Base-by-base conservation (phyloP, 2,888 invertebrate genomes). In the Mythimna impura region DNA sequence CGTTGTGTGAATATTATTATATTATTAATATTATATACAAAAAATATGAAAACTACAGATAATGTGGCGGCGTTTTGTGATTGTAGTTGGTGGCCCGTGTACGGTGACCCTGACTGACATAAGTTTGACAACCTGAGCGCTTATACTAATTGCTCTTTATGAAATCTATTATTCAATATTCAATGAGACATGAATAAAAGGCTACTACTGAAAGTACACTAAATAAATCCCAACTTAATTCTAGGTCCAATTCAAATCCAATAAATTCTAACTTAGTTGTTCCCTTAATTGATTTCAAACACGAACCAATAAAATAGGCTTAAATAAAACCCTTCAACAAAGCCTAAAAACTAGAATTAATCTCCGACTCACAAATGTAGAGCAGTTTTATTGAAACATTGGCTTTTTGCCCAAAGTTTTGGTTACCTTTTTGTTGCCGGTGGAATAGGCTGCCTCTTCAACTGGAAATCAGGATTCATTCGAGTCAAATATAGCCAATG, bases 221-320 rank as follows among this genome's bases (percentile, higher is more conserved):
- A 50, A 68, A 20, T 60, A 22, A 43, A 71, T 17, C 17, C 20
- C 4, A 60, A 30, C n/a, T 50, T 2, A 61, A 36, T 7, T 9
- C 14, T 25, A n/a, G 12, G 12, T 22, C 8, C 7, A 14, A 22
- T 3, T 20, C 8, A 58, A 66, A 66, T 66, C 20, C 14, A 66
- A 60, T 74, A n/a, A 73, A 60, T 50, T 30, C 40, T 40, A 6
- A 20, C 22, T 34, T 4, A 52, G 14, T 0, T 4, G 1, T 72
- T 63, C 47, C 6, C 30, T 50, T 14, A 58, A 22, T 57, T 73
- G 50, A 40, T 74, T 14, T n/a, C 43, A 10, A 40, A 20, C 25
- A 43, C n/a, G 30, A 60, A 47, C 5, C 34, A 47, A 47, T 54
- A n/a, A 63, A 50, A 63, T 47, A 20, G 47, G 20, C 17, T 73